Evolutionary conservation across 2,888 invertebrate genomes (phyloP), one percentile per base, ranked within the genome.

Genomic region (Drosophila birchii): DNA sequence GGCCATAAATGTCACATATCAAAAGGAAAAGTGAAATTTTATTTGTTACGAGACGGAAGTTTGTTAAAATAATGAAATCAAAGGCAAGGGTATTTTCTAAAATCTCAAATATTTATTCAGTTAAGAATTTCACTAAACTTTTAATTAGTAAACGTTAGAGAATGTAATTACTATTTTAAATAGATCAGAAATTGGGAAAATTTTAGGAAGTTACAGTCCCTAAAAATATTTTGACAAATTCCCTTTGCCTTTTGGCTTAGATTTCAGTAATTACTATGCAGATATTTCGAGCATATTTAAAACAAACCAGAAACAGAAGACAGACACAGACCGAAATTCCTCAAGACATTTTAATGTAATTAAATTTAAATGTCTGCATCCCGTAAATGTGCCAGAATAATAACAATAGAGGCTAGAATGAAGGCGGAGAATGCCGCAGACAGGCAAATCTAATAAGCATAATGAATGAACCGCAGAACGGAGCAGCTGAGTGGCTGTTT

Each of bases 371-470:
- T 71, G 44, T 56, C 43, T 75, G 57, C 51, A 71, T 45, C 57
- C 75, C 80, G 79, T 74, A 70, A 86, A 86, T 77, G 81, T 84
- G 85, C 81, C 75, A 81, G 66, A 85, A 87, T 71, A 85, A 87
- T 71, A 83, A 87, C 80, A 83, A 87, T 81, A 70, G 74, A 66
- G 57, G 60, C 63, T 60, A 62, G 55, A 79, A 75, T 68, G 57
- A 63, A 45, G 39, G 49, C 36, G 41, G 36, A 14, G 58, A 45
- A 29, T 29, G 39, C 47, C 57, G 55, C 74, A 76, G 85, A 81
- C 82, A 78, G 76, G 68, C 84, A 81, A 78, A 82, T 82, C 83
- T 87, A 84, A 84, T 84, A 84, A 88, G 86, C 84, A 84, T 87
- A 84, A 84, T 88, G 86, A 84, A 87, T 85, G 76, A 83, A 75